Conservation (phyloP, 1,140 invertebrate genomes). For the Chlorops oryzae region DNA sequence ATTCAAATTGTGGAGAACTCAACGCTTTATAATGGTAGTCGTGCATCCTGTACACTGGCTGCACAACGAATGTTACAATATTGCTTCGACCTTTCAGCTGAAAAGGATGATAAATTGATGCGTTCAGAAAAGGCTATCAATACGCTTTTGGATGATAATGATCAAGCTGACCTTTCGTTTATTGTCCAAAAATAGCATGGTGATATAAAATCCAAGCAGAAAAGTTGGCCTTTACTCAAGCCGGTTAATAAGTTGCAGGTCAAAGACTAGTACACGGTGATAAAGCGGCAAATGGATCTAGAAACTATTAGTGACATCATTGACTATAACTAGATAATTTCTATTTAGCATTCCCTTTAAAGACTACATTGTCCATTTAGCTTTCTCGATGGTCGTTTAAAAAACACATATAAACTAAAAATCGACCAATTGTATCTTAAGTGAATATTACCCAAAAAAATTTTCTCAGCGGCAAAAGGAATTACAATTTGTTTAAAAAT, state of each 20-base stretch:
- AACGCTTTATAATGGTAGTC: conserved; percentile 82
- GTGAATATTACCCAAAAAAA: no score
- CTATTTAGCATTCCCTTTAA: no score
- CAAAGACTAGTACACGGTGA: conserved; percentile 89
- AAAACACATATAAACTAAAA: no score
- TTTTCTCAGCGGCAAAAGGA: no score
- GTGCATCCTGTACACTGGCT: conserved; percentile 77
- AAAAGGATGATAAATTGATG: conserved; percentile 94
- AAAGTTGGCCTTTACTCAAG: conserved; percentile 91
- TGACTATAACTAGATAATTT: conserved; percentile 53
- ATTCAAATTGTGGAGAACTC: conserved; percentile 97
- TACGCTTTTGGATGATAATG: conserved; percentile 94
- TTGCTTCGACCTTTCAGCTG: conserved; percentile 74
- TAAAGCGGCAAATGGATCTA: conserved; percentile 92
- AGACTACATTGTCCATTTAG: no score
- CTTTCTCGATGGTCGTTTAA: no score
- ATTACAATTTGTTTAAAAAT: no score
- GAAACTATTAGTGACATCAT: conserved; percentile 82
- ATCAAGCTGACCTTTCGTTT: conserved; percentile 93
- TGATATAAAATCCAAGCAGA: conserved; percentile 78
- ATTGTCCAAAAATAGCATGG: conserved; percentile 88
- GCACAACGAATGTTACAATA: conserved; percentile 83
- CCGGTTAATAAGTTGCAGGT: conserved; percentile 94
- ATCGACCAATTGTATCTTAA: no score
- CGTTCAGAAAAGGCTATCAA: conserved; percentile 97